Evolutionary conservation across 2,797 vertebrate genomes (phyloP), one percentile per base, ranked within the genome.

Genomic region (Alcedo quadribrachys): DNA sequence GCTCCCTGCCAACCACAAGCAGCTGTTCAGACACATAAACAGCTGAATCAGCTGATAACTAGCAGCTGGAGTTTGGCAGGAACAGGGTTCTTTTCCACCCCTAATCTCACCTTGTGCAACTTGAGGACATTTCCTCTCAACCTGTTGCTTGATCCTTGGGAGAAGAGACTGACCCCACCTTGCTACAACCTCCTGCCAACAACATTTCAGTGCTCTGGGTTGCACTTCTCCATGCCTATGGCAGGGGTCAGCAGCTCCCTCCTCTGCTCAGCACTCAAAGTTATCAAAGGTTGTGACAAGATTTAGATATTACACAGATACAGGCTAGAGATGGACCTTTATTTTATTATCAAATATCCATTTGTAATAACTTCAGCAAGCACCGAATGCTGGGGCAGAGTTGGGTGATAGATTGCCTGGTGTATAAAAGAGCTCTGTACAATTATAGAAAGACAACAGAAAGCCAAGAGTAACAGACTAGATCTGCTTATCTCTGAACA

Each of bases 31-130:
- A 48, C 67, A 48, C 24, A 12, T 43, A 37, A 92, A 55, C 46
- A 91, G 58, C 17, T 81, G 53, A 77, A 84, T 63, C 83, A 81
- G 51, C 55, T 63, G 78, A 88, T 76, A 95, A 70, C 54, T 66
- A 79, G 67, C 69, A 63, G 74, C 68, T 78, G 68, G 54, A 76
- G 45, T 78, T 93, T 81, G 86, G 51, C 77, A 93, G 71, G 50
- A 54, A 46, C 30, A n/a, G 2, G 8, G 75, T 92, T 66, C 48
- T 68, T 81, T 87, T 74, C 92, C 88, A 81, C 20, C 25, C 46
- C 43, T 27, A 33, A 46, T 46, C 45, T 46, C 45, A 11, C 45
- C 45, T 22, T 22, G 45, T 46, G 21, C 45, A 50, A 25, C 24
- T 50, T 25, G 24, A 50, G 48, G 24, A 13, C 48, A 50, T 50